Percentiles rank a stretch among this genome's conserved stretches.
Evolutionary conservation across 2,888 invertebrate genomes (phyloP).

Genomic region (Chymomyza procnemis): DNA sequence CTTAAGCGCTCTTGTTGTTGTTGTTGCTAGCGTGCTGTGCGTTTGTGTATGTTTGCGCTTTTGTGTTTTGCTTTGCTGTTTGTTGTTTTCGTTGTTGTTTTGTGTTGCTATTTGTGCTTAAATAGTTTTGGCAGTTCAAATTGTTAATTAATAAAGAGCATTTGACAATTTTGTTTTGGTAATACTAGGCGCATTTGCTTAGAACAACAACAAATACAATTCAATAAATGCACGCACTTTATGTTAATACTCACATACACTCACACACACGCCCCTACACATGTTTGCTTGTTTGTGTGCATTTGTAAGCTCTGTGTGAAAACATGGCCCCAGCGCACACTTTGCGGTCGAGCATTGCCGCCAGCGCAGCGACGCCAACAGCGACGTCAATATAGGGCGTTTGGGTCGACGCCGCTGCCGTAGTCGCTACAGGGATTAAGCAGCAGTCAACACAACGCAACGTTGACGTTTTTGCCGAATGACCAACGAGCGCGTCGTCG

Average conservation of each 20-base stretch:
- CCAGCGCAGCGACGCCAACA: not conserved
- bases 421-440: constrained; percentile 68
- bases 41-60: not conserved
- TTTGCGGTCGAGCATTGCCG: constrained; percentile 61
- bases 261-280: too few species aligned
- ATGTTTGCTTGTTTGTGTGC: constrained; percentile 15
- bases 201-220: constrained; percentile 59
- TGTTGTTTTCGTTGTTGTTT: constrained; percentile 7
- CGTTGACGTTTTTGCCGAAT: constrained; percentile 53
- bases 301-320: constrained; percentile 70
- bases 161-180: not conserved
- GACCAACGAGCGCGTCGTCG: constrained; percentile 59
- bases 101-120: constrained; percentile 51
- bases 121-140: constrained; percentile 68
- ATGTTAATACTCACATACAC: constrained; percentile 70
- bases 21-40: constrained; percentile 57
- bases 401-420: constrained; percentile 53
- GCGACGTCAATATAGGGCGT: constrained; percentile 34
- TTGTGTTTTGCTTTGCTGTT: not conserved
- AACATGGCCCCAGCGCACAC: constrained; percentile 74
- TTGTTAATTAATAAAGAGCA: constrained; percentile 36
- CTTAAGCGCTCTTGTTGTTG: constrained; percentile 71
- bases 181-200: not conserved
- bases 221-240: constrained; percentile 73
- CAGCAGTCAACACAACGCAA: constrained; percentile 63